Base-by-base conservation (phyloP, 2,113 vertebrate species). In the Leptobrachium ailaonicum region DNA sequence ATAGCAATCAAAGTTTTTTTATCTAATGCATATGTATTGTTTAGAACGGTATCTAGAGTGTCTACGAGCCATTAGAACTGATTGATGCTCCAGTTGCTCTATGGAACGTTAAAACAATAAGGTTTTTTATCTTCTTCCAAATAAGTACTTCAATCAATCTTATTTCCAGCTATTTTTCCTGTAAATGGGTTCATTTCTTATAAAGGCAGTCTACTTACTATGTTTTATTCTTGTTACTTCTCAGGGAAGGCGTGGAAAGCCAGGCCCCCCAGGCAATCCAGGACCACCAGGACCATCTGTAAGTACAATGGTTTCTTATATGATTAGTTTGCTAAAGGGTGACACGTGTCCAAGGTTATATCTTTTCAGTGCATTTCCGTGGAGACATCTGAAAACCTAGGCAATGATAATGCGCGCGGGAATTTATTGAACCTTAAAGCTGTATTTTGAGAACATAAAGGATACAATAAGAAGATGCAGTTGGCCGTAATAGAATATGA, bases 201-300 rank as follows among this genome's bases (percentile, higher is more conserved):
- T 10, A 50, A 64, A 76, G 50, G 44, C 3, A 3, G 14, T 81
- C 8, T 5, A 56, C 58, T 86, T 77, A 70, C 83, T 54, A 68
- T 66, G 43, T 20, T 72, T 0, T 70, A 71, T 83, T 86, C 75
- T 80, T 71, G 86, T 81, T 81, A 4, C 86, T 88, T 89, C 42
- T 20, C 58, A 77, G 93, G 93, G 93, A 80, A 90, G 92, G 79
- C 77, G 93, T 86, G 93, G 93, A 45, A 94, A 93, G 85, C 87
- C 90, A 75, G 93, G 93, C 5, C 85, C 85, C 41, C 90, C 92
- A 79, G 93, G 93, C 82, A 91, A 89, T 68, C 87, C 89, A 0
- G 93, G 92, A 12, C 87, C 89, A n/a, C 90, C 91, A 32, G 93
- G 93, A 84, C 92, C 89, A 20, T 91, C 92, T 14, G 93, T 95